A percentile compares a stretch with the other conserved stretches of the same genome.
Evolutionary conservation across 2,797 vertebrate genomes (phyloP).

Genomic region (Octomys mimax): DNA sequence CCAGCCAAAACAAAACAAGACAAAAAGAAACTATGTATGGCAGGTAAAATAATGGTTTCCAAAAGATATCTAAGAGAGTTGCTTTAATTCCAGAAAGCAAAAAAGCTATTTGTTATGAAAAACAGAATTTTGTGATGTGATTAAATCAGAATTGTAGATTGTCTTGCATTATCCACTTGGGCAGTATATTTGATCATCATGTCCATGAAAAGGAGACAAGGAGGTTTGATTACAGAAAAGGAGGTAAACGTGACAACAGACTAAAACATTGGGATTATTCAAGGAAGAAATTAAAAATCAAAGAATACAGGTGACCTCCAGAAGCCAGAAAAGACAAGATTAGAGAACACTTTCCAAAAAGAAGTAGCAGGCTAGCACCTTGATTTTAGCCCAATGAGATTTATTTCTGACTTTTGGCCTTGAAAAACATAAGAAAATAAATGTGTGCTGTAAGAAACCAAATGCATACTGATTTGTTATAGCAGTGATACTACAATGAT

Average conservation of each 20-base stretch:
- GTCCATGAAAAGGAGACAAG: not conserved
- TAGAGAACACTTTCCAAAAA: not conserved
- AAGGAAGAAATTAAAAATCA: not conserved
- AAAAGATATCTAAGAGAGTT: not conserved
- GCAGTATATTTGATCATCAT: not conserved
- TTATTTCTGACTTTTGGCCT: not conserved
- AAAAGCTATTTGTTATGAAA: not conserved
- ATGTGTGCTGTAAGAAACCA: not conserved
- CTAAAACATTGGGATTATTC: not conserved
- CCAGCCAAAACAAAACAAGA: too few species aligned
- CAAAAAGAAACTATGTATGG: too few species aligned
- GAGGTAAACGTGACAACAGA: not conserved
- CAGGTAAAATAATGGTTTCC: not conserved
- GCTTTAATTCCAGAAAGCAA: not conserved
- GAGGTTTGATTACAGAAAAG: not conserved
- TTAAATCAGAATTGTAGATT: not conserved
- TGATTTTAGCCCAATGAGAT: not conserved
- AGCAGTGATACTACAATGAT: not conserved
- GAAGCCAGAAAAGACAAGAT: slow-evolving; percentile 8
- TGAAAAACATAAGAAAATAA: not conserved
- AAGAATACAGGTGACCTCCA: not conserved
- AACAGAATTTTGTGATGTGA: not conserved
- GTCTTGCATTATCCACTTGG: not conserved
- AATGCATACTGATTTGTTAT: not conserved
- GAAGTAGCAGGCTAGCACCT: not conserved